Percentiles rank a stretch among this genome's conserved stretches.
Conservation (phyloP, 2,113 vertebrate genomes). For the Dryoscopus gambensis region DNA sequence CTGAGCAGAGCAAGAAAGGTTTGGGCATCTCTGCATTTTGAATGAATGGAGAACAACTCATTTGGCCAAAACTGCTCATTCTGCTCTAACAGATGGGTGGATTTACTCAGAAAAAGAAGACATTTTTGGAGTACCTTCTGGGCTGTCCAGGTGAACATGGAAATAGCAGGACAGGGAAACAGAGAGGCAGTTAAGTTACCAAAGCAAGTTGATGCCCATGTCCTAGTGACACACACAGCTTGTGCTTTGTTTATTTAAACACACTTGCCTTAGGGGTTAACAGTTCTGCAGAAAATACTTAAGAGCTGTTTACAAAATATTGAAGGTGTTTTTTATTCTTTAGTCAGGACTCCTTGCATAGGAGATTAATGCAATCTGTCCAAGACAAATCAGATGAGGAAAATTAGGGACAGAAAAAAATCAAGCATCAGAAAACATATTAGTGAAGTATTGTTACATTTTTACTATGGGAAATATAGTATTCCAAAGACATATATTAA, state of each 20-base stretch:
- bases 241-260: neutral
- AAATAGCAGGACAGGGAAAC: neutral
- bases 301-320: neutral
- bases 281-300: neutral
- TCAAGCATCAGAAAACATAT: neutral
- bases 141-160: neutral
- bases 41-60: neutral
- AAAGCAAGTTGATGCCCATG: accelerated
- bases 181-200: neutral
- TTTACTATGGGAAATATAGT: neutral
- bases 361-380: neutral
- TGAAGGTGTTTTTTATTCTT: neutral
- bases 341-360: neutral
- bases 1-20: neutral
- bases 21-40: neutral
- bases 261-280: neutral
- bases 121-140: neutral
- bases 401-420: neutral
- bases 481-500: neutral
- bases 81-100: neutral
- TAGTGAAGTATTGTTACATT: neutral
- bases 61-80: neutral
- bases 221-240: neutral
- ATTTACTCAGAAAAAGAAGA: neutral
- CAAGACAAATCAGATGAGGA: neutral